phyloP scores from a whole-genome alignment of 2,888 invertebrate genomes.

The Tryphoninae sp. region DNA sequence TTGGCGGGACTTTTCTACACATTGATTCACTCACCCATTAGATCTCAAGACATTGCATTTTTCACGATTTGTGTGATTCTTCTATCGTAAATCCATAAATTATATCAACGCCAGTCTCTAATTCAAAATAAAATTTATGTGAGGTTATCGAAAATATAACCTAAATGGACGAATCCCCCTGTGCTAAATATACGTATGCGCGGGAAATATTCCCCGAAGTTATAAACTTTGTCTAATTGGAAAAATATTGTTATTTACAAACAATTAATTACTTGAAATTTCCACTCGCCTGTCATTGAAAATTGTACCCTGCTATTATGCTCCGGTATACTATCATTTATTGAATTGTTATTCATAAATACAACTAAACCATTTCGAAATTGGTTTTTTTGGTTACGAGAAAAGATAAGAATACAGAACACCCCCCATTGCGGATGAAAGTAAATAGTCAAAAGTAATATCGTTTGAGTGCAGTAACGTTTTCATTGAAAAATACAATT shows the following conservation, averaged over 20 bases:
- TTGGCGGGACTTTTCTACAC: constrained; percentile 68
- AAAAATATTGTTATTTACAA: background rate
- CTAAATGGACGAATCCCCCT: constrained; percentile 68
- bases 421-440: no score
- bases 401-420: no score
- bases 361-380: no score
- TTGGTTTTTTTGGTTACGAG: no score
- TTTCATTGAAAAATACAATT: background rate
- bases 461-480: background rate
- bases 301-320: no score
- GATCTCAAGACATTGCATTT: background rate
- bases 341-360: no score
- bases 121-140: constrained; percentile 79
- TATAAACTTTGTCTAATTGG: constrained; percentile 8
- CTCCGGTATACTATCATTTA: no score
- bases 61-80: constrained; percentile 5
- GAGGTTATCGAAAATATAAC: constrained; percentile 76
- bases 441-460: no score
- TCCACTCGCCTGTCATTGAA: no score
- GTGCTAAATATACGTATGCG: constrained; percentile 11
- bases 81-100: constrained; percentile 57
- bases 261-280: background rate
- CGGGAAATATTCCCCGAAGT: constrained; percentile 48
- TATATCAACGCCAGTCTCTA: constrained; percentile 74
- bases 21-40: constrained; percentile 1